These are phyloP conservation scores for Zaprionus lineosus DNA, from an alignment of 2,888 invertebrate species.

Conservation along the genomic window DNA sequence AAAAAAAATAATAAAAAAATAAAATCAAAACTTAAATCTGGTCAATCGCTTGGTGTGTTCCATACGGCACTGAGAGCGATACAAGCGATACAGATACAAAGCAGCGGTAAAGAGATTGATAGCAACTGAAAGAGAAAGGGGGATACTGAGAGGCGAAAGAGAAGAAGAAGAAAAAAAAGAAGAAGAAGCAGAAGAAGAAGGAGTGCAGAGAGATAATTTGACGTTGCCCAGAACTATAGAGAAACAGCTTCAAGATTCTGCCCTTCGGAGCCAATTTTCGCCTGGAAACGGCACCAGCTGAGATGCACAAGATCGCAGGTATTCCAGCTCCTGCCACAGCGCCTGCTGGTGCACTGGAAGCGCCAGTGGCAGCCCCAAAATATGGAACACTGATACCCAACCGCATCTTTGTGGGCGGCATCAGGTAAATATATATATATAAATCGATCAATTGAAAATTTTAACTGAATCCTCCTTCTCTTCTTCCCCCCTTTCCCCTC, in stretches of 20 bases:
- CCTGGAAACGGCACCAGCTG: slow-evolving; percentile 78
- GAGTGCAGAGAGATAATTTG: slow-evolving; percentile 1
- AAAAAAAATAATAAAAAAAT: slow-evolving; percentile 8
- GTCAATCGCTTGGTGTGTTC: too few species aligned
- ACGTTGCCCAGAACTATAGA: slow-evolving; percentile 17
- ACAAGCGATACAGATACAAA: too few species aligned
- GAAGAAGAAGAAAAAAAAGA: not conserved
- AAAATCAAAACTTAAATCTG: not conserved
- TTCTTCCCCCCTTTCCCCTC: not conserved
- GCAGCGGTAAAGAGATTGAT: too few species aligned
- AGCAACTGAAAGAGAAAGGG: too few species aligned
- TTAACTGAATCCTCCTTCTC: not conserved
- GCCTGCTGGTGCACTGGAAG: slow-evolving; percentile 79
- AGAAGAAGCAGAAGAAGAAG: not conserved
- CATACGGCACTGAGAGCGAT: too few species aligned
- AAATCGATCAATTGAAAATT: not conserved
- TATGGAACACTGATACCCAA: slow-evolving; percentile 95
- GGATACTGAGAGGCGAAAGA: too few species aligned
- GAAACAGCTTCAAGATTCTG: slow-evolving; percentile 79
- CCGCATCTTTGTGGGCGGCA: slow-evolving; percentile 97
- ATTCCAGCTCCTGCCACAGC: slow-evolving; percentile 80
- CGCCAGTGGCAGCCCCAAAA: slow-evolving; percentile 84
- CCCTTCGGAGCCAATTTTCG: slow-evolving; percentile 80
- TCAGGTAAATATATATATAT: slow-evolving; percentile 84
- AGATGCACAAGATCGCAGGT: slow-evolving; percentile 81